Conservation (phyloP, 1,140 invertebrate species). For the Nasonia vitripennis region DNA sequence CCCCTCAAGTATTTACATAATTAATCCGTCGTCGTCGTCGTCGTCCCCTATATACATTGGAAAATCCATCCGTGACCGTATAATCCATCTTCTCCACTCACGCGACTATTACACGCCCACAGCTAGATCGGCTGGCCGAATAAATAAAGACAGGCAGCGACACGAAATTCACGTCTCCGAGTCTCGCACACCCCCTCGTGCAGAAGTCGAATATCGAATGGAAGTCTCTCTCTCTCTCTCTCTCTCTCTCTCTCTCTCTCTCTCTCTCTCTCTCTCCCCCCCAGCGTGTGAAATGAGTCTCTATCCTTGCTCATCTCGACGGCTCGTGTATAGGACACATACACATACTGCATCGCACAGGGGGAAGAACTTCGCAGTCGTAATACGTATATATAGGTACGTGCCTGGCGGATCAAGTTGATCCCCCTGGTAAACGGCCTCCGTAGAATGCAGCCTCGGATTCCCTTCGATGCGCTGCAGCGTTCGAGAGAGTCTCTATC, state of each 20-base stretch:
- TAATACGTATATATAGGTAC: background rate
- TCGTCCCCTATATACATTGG: background rate
- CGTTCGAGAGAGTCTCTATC: background rate
- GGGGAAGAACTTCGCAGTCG: background rate
- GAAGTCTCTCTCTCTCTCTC: background rate
- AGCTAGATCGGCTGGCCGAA: background rate
- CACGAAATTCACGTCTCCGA: background rate
- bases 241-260: background rate
- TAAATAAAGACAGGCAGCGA: slow-evolving; percentile 9
- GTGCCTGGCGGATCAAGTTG: background rate
- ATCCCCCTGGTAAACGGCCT: slow-evolving; percentile 62
- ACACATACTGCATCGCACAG: background rate
- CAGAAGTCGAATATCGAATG: background rate
- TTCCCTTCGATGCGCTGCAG: slow-evolving; percentile 8
- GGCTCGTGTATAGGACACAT: background rate
- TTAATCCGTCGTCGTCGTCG: background rate
- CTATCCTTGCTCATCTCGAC: background rate
- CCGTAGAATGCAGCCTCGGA: slow-evolving; percentile 61
- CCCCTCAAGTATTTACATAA: slow-evolving; percentile 19
- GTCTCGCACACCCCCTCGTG: background rate
- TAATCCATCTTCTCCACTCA: background rate
- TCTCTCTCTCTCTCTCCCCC: background rate
- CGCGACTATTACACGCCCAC: background rate
- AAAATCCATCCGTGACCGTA: background rate
- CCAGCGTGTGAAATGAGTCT: background rate